A percentile compares a stretch with the other conserved stretches of the same genome.
Conservation (phyloP, 64 coral and sea anemone genomes). For the Acropora yongei region DNA sequence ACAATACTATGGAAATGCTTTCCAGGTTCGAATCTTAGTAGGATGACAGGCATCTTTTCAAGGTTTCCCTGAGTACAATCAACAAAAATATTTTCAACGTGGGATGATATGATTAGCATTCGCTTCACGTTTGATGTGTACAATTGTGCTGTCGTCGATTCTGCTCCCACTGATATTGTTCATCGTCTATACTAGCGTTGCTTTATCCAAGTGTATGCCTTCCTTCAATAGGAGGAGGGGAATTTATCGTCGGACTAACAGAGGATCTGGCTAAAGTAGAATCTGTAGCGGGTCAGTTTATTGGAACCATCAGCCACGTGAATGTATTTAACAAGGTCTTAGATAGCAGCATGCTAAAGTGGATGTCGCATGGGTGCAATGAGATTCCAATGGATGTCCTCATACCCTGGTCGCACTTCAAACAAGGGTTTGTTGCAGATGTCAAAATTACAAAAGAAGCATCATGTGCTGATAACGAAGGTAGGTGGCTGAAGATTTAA, state of each 20-base stretch:
- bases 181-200: too few relatives aligned
- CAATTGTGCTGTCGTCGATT: too few relatives aligned
- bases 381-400: background rate
- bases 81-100: too few relatives aligned
- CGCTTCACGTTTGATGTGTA: too few relatives aligned
- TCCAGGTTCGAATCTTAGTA: too few relatives aligned
- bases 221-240: constrained; percentile 39
- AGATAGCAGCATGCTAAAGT: background rate
- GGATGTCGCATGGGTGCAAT: constrained; percentile 31
- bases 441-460: constrained; percentile 3
- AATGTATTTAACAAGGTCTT: constrained; percentile 27
- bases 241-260: constrained; percentile 53
- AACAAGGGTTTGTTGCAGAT: background rate
- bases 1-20: too few relatives aligned
- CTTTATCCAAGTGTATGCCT: background rate
- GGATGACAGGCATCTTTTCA: too few relatives aligned
- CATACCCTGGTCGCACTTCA: constrained; percentile 34
- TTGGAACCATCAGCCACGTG: constrained; percentile 36
- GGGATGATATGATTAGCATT: too few relatives aligned
- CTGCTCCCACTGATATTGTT: too few relatives aligned
- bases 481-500: background rate
- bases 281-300: constrained; percentile 35
- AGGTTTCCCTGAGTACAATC: too few relatives aligned
- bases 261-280: constrained; percentile 13
- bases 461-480: constrained; percentile 25